These are phyloP conservation scores for Orthosia cruda DNA, from an alignment of 2,888 invertebrate genomes.

Conservation along the genomic window DNA sequence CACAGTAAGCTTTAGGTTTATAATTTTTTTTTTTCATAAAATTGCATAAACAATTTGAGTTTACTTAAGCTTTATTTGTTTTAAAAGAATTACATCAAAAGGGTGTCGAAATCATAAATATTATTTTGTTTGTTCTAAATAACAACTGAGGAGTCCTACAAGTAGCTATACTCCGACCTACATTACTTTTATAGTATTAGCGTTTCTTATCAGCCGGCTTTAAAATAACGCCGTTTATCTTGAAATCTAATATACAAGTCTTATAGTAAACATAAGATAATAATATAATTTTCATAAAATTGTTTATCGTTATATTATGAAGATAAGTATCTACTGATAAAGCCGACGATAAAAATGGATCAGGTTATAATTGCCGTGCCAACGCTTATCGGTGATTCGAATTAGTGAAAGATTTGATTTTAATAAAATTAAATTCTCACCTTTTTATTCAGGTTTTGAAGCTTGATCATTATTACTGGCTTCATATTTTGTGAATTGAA, in stretches of 20 bases:
- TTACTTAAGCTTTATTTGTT: slow-evolving; percentile 1
- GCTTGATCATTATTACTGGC: not conserved
- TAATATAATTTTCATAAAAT: slow-evolving; percentile 43
- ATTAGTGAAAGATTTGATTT: slow-evolving; percentile 40
- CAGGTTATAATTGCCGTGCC: slow-evolving; percentile 11
- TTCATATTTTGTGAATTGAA: not conserved
- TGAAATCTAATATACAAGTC: slow-evolving; percentile 43
- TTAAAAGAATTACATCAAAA: not conserved
- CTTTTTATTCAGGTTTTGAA: slow-evolving; percentile 15
- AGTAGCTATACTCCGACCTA: slow-evolving; percentile 45
- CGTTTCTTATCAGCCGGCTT: slow-evolving; percentile 34
- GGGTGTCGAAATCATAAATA: slow-evolving; percentile 7
- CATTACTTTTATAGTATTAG: slow-evolving; percentile 35
- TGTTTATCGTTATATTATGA: slow-evolving; percentile 37
- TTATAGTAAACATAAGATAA: slow-evolving; percentile 55
- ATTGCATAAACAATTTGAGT: not conserved
- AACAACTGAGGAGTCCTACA: slow-evolving; percentile 24
- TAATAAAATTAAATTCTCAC: slow-evolving; percentile 22
- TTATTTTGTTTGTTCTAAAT: slow-evolving; percentile 1
- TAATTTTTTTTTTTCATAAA: not conserved
- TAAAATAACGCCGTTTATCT: slow-evolving; percentile 51
- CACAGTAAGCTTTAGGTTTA: not conserved
- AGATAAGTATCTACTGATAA: slow-evolving; percentile 43
- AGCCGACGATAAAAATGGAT: slow-evolving; percentile 13
- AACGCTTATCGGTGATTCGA: slow-evolving; percentile 36